phyloP scores from a whole-genome alignment of 2,797 vertebrate genomes.

The Bovichtus diacanthus region DNA sequence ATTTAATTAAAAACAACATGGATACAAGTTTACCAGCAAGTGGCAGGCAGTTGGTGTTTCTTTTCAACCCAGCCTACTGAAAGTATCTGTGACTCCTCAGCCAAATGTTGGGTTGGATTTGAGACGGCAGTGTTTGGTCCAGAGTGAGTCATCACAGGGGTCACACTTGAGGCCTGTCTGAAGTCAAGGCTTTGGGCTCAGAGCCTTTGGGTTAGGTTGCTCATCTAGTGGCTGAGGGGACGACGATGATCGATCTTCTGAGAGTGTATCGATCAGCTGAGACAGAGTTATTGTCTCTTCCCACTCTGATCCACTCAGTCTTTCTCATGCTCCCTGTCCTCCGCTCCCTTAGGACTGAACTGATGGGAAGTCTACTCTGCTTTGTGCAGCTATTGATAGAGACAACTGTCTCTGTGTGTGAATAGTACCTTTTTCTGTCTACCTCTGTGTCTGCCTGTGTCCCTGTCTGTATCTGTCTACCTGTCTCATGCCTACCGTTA shows the following conservation, averaged over 20 bases:
- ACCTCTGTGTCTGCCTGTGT: conserved; percentile 8
- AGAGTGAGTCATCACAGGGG: conserved; percentile 50
- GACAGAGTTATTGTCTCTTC: conserved; percentile 66
- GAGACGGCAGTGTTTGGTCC: conserved; percentile 21
- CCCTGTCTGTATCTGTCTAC: conserved; percentile 7
- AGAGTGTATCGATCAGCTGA: conserved; percentile 72
- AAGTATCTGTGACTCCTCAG: conserved; percentile 23
- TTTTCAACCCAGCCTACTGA: conserved; percentile 3
- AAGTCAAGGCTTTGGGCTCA: conserved; percentile 25
- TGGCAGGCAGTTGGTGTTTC: conserved; percentile 11
- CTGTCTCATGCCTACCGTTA: conserved; percentile 6
- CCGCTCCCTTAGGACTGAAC: conserved; percentile 39
- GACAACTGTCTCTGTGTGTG: conserved; percentile 36
- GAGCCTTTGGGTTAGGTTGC: conserved; percentile 62
- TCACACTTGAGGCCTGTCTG: conserved; percentile 33
- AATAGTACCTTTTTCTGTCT: conserved; percentile 35
- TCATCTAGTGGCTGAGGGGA: conserved; percentile 53
- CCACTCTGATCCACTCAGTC: conserved; percentile 43
- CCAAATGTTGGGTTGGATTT: conserved; percentile 35
- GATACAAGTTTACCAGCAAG: conserved; percentile 3
- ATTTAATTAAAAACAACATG: conserved; percentile 26
- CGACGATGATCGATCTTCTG: conserved; percentile 65
- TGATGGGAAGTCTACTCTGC: conserved; percentile 65
- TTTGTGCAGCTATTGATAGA: conserved; percentile 59
- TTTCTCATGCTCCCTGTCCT: conserved; percentile 34